These are phyloP conservation scores for Diorhabda carinulata DNA, from an alignment of 1,140 invertebrate species.

Conservation along the genomic window DNA sequence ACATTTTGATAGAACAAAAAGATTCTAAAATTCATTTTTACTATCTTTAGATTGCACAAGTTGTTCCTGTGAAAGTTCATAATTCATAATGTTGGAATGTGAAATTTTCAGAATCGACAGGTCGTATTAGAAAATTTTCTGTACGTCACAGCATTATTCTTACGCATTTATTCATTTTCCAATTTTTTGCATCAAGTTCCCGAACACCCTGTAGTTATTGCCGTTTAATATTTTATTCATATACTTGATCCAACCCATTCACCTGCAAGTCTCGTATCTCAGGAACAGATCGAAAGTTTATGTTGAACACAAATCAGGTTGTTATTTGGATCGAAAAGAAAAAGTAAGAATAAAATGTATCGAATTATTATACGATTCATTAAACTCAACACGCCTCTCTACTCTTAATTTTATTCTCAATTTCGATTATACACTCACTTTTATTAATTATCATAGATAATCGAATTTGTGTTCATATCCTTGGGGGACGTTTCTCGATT, in stretches of 20 bases:
- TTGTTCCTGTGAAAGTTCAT: too few relatives aligned
- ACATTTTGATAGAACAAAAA: too few relatives aligned
- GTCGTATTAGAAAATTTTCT: too few relatives aligned
- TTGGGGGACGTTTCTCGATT: not conserved
- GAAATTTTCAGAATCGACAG: too few relatives aligned
- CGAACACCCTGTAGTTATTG: too few relatives aligned
- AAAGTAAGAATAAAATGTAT: not conserved
- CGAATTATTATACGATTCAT: not conserved
- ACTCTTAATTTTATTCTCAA: conserved; percentile 3
- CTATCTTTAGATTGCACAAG: too few relatives aligned
- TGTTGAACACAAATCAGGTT: not conserved
- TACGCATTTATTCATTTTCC: too few relatives aligned
- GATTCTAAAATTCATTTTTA: too few relatives aligned
- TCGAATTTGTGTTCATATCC: not conserved
- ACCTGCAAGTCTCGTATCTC: not conserved
- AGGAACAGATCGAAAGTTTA: conserved; percentile 6
- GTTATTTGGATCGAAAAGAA: not conserved
- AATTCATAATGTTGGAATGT: too few relatives aligned
- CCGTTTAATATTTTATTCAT: not conserved
- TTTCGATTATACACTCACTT: not conserved
- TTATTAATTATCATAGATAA: conserved; percentile 3
- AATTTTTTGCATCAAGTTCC: too few relatives aligned
- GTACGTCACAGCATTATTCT: too few relatives aligned
- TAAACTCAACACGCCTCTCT: not conserved
- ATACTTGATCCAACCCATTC: not conserved